Percentiles rank a stretch among this genome's conserved stretches.
Evolutionary conservation across 2,888 invertebrate genomes (phyloP).

Genomic region (Watsonalla binaria): DNA sequence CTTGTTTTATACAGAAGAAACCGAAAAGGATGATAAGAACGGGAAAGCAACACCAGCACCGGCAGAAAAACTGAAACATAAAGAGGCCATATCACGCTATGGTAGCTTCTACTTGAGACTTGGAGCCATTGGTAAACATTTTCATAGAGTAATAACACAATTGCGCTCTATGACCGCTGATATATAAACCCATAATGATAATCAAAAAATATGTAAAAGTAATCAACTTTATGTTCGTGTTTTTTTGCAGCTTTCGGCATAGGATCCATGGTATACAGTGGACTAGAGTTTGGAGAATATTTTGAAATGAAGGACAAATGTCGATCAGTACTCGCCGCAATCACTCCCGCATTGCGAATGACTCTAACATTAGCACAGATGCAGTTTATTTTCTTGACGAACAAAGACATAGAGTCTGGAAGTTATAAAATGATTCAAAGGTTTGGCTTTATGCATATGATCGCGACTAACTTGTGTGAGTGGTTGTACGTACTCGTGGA

Average conservation of each 20-base stretch:
- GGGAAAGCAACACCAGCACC: constrained; percentile 41
- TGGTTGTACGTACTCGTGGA: constrained; percentile 93
- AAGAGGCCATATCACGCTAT: constrained; percentile 78
- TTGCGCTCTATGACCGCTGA: too few relatives aligned
- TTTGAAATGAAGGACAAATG: constrained; percentile 85
- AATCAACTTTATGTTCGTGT: background rate
- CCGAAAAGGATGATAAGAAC: constrained; percentile 56
- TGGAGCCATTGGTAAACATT: constrained; percentile 84
- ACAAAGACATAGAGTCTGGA: constrained; percentile 82
- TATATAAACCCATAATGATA: background rate
- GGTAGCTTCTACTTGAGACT: constrained; percentile 93
- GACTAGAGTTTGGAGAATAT: constrained; percentile 85
- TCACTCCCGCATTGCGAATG: constrained; percentile 90
- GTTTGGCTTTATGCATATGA: constrained; percentile 96
- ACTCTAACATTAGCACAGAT: constrained; percentile 92
- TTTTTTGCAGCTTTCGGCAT: constrained; percentile 71
- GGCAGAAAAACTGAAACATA: constrained; percentile 54
- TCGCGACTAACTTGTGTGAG: constrained; percentile 95
- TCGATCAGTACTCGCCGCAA: constrained; percentile 81
- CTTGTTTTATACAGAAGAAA: constrained; percentile 35
- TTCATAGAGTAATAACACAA: too few relatives aligned
- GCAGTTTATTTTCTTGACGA: constrained; percentile 95
- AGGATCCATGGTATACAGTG: constrained; percentile 85
- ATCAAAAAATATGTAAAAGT: background rate
- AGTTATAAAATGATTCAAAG: constrained; percentile 85